These are phyloP conservation scores for Melipona beecheii DNA, from an alignment of 2,888 invertebrate genomes.

Conservation along the genomic window DNA sequence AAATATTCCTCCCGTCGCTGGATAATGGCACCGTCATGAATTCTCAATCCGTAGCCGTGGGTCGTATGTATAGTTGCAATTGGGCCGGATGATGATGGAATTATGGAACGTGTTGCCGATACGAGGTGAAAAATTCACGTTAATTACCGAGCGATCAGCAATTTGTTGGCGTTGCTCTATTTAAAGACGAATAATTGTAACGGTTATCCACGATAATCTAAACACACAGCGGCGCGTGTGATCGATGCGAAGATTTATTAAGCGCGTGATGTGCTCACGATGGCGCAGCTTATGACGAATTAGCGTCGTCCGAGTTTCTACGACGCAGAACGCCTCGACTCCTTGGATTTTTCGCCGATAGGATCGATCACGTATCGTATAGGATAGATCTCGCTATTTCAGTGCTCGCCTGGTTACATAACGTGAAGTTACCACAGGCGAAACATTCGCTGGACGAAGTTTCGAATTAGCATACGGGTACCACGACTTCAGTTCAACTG, in stretches of 20 bases:
- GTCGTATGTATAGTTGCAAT: background rate
- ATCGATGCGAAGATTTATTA: constrained; percentile 63
- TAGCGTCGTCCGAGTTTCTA: constrained; percentile 44
- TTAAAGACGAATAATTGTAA: constrained; percentile 26
- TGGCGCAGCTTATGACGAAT: constrained; percentile 62
- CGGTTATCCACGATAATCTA: constrained; percentile 42
- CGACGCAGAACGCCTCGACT: background rate
- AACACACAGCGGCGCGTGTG: constrained; percentile 45
- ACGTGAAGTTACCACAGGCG: background rate
- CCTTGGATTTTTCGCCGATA: background rate
- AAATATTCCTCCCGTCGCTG: background rate
- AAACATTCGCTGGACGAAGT: background rate
- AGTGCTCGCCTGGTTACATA: background rate
- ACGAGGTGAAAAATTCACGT: background rate
- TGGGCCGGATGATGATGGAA: background rate
- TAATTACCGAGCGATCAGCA: background rate
- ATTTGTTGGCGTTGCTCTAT: background rate
- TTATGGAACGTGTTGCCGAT: background rate
- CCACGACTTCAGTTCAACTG: too few species aligned
- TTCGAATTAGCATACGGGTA: background rate
- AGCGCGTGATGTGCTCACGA: constrained; percentile 67
- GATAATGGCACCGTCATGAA: background rate
- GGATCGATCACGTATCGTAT: background rate
- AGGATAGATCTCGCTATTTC: background rate
- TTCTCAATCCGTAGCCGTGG: background rate